A percentile compares a stretch with the other conserved stretches of the same genome.
Conservation (phyloP, 2,888 invertebrate species). For the Invenusta paracnida region DNA sequence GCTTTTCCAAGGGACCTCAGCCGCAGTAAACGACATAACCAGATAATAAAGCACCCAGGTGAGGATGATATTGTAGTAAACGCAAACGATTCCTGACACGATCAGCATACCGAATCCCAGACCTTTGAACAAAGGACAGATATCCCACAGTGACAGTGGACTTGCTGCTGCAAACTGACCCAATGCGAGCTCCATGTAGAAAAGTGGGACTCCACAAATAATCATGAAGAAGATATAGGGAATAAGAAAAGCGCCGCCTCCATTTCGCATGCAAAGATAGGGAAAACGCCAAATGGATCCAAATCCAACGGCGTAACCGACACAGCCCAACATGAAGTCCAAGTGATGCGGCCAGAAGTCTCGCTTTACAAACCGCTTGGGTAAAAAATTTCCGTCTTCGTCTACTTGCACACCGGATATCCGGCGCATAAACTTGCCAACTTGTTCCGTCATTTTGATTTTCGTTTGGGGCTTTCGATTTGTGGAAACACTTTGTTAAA, state of each 20-base stretch:
- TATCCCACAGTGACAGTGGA: constrained; percentile 47
- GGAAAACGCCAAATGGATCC: constrained; percentile 37
- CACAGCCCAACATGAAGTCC: constrained; percentile 34
- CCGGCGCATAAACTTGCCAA: not conserved
- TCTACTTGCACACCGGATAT: not conserved
- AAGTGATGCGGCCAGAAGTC: constrained; percentile 37
- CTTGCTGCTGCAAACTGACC: constrained; percentile 43
- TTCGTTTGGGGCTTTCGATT: not conserved
- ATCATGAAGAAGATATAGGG: constrained; percentile 41
- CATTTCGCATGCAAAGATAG: constrained; percentile 34
- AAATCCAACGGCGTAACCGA: constrained; percentile 33
- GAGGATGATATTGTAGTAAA: constrained; percentile 61
- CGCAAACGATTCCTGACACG: constrained; percentile 58
- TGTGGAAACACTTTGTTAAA: too few species aligned
- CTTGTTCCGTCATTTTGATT: not conserved
- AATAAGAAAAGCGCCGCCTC: constrained; percentile 40
- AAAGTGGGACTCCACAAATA: constrained; percentile 41
- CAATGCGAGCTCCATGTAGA: constrained; percentile 39
- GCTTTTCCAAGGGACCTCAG: constrained; percentile 57
- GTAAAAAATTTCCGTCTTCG: not conserved
- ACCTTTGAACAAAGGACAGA: constrained; percentile 51
- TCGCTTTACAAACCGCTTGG: not conserved
- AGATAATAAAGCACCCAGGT: constrained; percentile 61
- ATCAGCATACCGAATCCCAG: constrained; percentile 60
- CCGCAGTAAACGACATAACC: constrained; percentile 56